These are phyloP conservation scores for Helicolenus hilgendorfi DNA, from an alignment of 2,797 vertebrate species.

Conservation along the genomic window DNA sequence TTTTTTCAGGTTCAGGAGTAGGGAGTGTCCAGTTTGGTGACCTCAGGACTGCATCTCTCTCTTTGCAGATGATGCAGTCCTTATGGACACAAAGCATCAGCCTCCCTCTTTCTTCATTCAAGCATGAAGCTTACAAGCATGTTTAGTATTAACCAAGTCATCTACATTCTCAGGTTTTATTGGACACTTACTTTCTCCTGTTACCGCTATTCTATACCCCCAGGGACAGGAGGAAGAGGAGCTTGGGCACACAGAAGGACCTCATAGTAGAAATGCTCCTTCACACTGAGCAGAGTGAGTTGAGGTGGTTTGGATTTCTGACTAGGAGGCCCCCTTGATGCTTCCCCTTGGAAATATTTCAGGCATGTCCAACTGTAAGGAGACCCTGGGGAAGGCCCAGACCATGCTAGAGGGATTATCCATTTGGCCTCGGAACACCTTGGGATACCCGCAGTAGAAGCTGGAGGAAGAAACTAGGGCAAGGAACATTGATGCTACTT, in stretches of 20 bases:
- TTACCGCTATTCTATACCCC: background rate
- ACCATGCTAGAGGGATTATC: conserved; percentile 12
- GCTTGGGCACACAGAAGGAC: background rate
- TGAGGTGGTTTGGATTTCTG: background rate
- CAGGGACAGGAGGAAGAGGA: background rate
- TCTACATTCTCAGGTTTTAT: background rate
- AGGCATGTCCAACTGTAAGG: conserved; percentile 14
- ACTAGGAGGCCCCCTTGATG: background rate
- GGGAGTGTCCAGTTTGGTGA: background rate
- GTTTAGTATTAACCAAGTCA: background rate
- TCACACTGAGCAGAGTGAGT: background rate
- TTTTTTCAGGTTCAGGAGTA: background rate
- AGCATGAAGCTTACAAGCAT: background rate
- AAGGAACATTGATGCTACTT: background rate
- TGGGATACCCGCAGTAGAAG: background rate
- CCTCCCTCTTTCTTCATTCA: background rate
- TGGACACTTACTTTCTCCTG: background rate
- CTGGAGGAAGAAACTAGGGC: background rate
- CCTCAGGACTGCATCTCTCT: background rate
- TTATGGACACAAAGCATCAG: background rate
- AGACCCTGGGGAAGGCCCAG: background rate
- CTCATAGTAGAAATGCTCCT: background rate
- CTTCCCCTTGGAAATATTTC: conserved; percentile 12
- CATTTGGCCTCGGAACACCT: conserved; percentile 4
- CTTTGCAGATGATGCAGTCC: background rate